phyloP scores from a whole-genome alignment of 1,140 invertebrate genomes.

The Notospermus geniculatus region DNA sequence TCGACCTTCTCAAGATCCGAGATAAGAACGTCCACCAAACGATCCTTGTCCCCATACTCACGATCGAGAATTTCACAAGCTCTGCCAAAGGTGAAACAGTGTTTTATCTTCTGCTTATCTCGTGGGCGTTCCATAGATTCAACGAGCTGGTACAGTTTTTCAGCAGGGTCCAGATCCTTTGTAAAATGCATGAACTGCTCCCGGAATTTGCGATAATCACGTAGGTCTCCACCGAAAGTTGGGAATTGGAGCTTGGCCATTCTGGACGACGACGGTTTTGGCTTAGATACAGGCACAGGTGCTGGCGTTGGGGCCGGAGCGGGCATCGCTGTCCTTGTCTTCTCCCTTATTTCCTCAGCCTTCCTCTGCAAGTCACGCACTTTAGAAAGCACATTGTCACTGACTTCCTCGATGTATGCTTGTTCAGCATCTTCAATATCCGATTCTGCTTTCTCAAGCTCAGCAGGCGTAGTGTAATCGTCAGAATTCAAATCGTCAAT shows the following conservation, averaged over 20 bases:
- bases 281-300: background rate
- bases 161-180: background rate
- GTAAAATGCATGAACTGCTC: constrained; percentile 1
- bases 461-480: too few relatives aligned
- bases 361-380: background rate
- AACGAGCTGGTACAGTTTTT: background rate
- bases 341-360: background rate
- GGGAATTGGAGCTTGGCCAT: constrained; percentile 1
- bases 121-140: constrained; percentile 1
- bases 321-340: background rate
- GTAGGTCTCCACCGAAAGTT: background rate
- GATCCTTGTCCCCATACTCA: background rate
- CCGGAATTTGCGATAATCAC: background rate
- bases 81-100: background rate
- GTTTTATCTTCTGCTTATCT: background rate
- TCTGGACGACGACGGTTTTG: background rate
- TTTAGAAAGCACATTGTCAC: background rate
- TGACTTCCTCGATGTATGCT: background rate
- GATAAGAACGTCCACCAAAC: background rate
- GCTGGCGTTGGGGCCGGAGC: background rate
- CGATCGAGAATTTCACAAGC: background rate
- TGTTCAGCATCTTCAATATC: too few relatives aligned
- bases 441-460: too few relatives aligned
- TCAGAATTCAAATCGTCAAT: too few relatives aligned
- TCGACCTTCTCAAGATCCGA: constrained; percentile 2